Evolutionary conservation across 2,797 vertebrate genomes (phyloP), one percentile per base, ranked within the genome.

Genomic region (Phoxinus dragarum): DNA sequence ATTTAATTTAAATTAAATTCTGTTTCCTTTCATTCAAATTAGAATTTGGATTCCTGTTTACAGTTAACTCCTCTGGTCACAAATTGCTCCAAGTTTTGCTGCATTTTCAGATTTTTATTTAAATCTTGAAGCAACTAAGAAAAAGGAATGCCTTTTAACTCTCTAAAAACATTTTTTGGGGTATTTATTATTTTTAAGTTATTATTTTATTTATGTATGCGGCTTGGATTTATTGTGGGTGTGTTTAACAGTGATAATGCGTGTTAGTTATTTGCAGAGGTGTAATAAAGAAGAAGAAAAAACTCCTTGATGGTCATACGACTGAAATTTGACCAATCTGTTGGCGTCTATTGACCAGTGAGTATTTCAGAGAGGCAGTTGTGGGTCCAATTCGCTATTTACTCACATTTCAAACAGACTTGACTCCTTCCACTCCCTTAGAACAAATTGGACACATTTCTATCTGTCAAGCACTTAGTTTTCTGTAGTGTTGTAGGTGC

Each of bases 401-500:
- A 31, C 27, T 31, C 61, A 16, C 11, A 68, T 71, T 71, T 71
- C 38, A 71, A n/a, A 72, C 71, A 47, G 42, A 73, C 71, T 27
- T 75, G 17, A 19, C 17, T 36, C 9, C 52, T 75, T 75, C 19
- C 54, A 77, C 23, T 61, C 31, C 47, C 23, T 78, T n/a, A 61
- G 4, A 61, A 42, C 23, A 61, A 27, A 61, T 42, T 54, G 16
- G 36, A 19, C 75, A 42, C 75, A 59, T 61, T 59, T 59, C 54
- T 27, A 61, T 56, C 36, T 36, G 38, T 40, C 14, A 61, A 61
- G 38, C 75, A 34, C 17, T 80, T 11, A 12, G 27, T 27, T 72
- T 84, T 78, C 21, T 44, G 36, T 56, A 69, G 16, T 36, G n/a
- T 74, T 74, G 38, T 84, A 71, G 34, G 19, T 73, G 72, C 44